Evolutionary conservation across 2,113 vertebrate species (phyloP).

Genomic region (Peromyscus polionotus): DNA sequence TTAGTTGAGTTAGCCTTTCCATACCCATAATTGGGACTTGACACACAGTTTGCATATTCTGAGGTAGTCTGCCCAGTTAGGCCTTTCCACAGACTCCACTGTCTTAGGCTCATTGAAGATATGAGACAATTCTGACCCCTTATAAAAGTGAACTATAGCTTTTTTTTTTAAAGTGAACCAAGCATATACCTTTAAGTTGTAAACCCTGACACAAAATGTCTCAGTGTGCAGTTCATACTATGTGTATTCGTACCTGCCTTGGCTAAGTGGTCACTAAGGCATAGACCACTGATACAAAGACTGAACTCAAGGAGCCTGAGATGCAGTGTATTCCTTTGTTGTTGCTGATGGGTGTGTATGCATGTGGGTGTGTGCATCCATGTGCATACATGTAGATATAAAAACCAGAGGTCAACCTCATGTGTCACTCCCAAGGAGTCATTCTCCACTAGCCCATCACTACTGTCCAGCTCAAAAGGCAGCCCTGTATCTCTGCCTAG

Average conservation of each 20-base stretch:
- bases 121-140: neutral
- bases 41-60: neutral
- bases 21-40: neutral
- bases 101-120: neutral
- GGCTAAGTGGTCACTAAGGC: neutral
- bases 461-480: neutral
- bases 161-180: constrained; percentile 11
- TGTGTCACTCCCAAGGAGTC: neutral
- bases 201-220: constrained; percentile 10
- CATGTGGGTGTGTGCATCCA: too few species aligned
- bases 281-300: neutral
- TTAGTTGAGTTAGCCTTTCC: neutral
- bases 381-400: neutral
- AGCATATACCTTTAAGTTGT: neutral
- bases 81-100: neutral
- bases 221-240: neutral
- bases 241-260: neutral
- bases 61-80: neutral
- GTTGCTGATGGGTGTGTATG: neutral
- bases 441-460: neutral
- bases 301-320: constrained; percentile 2
- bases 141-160: neutral
- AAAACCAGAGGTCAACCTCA: neutral
- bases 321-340: neutral
- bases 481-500: neutral